Evolutionary conservation across 1,140 invertebrate species (phyloP).

Genomic region (Aporrectodea caliginosa): DNA sequence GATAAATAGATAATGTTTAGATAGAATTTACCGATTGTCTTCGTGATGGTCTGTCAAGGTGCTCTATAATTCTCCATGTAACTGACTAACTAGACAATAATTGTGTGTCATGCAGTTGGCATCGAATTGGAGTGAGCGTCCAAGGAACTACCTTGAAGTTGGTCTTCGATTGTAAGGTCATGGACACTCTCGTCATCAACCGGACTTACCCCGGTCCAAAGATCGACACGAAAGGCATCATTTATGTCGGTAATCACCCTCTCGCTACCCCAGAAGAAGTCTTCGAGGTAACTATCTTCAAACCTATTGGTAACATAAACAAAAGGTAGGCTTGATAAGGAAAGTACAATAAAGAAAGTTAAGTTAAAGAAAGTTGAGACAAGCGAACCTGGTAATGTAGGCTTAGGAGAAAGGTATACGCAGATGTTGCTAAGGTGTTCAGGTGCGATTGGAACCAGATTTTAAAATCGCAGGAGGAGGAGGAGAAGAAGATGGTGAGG

Average conservation of each 20-base stretch:
- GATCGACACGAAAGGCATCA: conserved; percentile 65
- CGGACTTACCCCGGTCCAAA: conserved; percentile 58
- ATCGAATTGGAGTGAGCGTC: conserved; percentile 70
- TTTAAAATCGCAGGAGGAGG: no score
- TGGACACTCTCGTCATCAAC: conserved; percentile 61
- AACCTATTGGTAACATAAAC: background rate
- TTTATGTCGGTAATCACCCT: conserved; percentile 69
- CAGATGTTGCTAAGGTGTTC: background rate
- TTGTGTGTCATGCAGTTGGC: conserved; percentile 63
- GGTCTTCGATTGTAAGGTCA: conserved; percentile 66
- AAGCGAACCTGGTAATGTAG: no score
- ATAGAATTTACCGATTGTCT: background rate
- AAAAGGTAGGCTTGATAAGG: no score
- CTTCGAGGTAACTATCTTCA: conserved; percentile 58
- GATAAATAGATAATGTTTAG: background rate
- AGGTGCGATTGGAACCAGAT: no score
- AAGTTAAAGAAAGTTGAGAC: no score
- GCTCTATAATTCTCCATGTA: background rate
- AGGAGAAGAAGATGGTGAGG: no score
- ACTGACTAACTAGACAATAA: background rate
- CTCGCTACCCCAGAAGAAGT: conserved; percentile 60
- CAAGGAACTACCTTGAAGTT: conserved; percentile 73
- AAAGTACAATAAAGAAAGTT: background rate
- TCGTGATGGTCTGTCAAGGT: background rate
- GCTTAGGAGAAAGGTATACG: background rate